Base-by-base conservation (phyloP, 2,797 vertebrate species). In the Streptopelia turtur region DNA sequence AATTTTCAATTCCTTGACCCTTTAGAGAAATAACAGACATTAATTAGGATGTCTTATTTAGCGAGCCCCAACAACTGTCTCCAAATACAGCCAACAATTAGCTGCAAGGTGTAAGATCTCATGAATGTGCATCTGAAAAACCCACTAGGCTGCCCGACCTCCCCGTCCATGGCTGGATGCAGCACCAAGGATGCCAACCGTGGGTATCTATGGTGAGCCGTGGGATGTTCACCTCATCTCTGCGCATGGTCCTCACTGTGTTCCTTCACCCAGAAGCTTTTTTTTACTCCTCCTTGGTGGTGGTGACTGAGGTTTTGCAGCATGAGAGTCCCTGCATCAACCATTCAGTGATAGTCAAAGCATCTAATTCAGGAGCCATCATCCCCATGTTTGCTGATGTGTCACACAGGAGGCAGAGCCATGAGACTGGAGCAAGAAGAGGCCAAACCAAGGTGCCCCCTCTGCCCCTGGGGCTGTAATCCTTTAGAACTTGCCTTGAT, bases 211-310 rank as follows among this genome's bases (percentile, higher is more conserved):
- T 0, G 11, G 24, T 6, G 31, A 27, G 69, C 27, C 0, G 41
- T 1, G 16, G 53, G 41, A 5, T 11, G 10, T 7, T 47, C 1
- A 0, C 13, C 17, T 6, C 12, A 5, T 53, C 43, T 28, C 65
- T 0, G 47, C 22, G 9, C 27, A 2, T 0, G 4, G 3, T 37
- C 47, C 66, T 49, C 11, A 3, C 27, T 0, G 1, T 0, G 0
- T 31, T 47, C 16, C 35, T 64, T 39, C 20, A 47, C 25, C 75
- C 16, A 22, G 50, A 39, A 39, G 5, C 45, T 45, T 39, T 71
- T 45, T 39, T 71, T 63, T 7, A 43, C 47, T 13, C 16, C 37
- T 52, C 13, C 53, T n/a, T 37, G 24, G 15, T 0, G 7, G 43
- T 4, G 6, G 13, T 31, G 31, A 21, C 28, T 4, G 71, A 50